phyloP scores from a whole-genome alignment of 2,888 invertebrate species.

The Phrixothrix hirtus region DNA sequence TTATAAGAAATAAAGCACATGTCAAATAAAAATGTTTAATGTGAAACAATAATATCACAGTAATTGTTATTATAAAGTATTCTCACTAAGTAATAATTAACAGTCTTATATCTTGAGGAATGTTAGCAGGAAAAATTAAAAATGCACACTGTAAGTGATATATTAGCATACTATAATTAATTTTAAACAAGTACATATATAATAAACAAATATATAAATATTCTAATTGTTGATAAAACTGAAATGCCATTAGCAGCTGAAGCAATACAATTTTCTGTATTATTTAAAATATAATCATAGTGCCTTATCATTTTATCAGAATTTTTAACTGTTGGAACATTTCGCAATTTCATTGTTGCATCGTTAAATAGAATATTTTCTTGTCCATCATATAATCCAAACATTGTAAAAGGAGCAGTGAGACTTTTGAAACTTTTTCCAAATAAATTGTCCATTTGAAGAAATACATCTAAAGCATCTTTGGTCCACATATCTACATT shows the following conservation, averaged over 20 bases:
- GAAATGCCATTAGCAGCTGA: conserved; percentile 5
- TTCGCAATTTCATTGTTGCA: conserved; percentile 54
- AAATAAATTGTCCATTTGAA: conserved; percentile 71
- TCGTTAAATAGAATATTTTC: conserved; percentile 70
- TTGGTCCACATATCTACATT: conserved; percentile 61
- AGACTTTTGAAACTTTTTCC: conserved; percentile 64
- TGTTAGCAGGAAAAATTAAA: too few relatives aligned
- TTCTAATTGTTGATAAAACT: conserved; percentile 13
- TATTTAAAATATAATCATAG: conserved; percentile 40
- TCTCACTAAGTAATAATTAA: too few relatives aligned
- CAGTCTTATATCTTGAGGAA: too few relatives aligned
- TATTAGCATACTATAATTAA: too few relatives aligned
- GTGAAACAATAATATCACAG: conserved; percentile 9
- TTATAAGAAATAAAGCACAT: neutral
- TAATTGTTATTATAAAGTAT: too few relatives aligned
- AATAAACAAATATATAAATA: conserved; percentile 13
- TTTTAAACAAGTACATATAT: too few relatives aligned
- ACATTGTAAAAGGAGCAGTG: conserved; percentile 70
- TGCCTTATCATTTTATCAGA: conserved; percentile 44
- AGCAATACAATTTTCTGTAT: conserved; percentile 34
- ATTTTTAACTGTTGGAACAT: conserved; percentile 45
- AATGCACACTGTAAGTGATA: too few relatives aligned
- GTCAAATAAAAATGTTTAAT: neutral
- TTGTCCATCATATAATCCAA: conserved; percentile 67
- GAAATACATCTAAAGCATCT: conserved; percentile 72